Percentiles rank a stretch among this genome's conserved stretches.
Conservation (phyloP, 2,888 invertebrate genomes). For the Agriopis marginaria region DNA sequence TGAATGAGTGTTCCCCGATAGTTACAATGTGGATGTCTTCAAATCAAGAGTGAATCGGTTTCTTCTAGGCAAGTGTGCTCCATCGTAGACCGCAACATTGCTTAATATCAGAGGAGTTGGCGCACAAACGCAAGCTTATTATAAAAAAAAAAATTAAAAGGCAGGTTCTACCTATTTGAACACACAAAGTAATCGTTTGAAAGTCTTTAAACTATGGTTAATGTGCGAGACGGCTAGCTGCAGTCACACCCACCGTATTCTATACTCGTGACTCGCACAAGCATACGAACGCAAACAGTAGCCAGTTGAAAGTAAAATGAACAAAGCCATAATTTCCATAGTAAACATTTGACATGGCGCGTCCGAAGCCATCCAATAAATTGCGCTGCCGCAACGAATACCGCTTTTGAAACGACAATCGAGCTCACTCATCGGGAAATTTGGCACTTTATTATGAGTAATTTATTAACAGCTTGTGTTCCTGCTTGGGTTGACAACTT, state of each 20-base stretch:
- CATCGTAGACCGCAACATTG: too few species aligned
- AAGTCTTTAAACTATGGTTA: background rate
- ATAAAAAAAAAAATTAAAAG: background rate
- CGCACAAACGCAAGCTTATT: too few species aligned
- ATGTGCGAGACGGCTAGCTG: background rate
- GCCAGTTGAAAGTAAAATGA: slow-evolving; percentile 21
- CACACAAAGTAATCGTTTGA: background rate
- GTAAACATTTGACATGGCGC: slow-evolving; percentile 34
- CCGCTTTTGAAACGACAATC: slow-evolving; percentile 53
- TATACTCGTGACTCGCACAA: slow-evolving; percentile 3
- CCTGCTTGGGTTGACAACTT: slow-evolving; percentile 12
- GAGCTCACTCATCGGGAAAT: slow-evolving; percentile 48
- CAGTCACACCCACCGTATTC: slow-evolving; percentile 3
- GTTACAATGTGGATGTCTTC: too few species aligned
- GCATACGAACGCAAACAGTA: slow-evolving; percentile 4
- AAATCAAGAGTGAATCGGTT: too few species aligned
- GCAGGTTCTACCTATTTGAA: background rate
- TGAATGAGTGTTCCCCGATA: too few species aligned
- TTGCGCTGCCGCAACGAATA: slow-evolving; percentile 62
- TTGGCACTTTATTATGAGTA: slow-evolving; percentile 47
- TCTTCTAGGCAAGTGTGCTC: too few species aligned
- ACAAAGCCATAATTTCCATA: slow-evolving; percentile 28
- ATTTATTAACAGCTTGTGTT: slow-evolving; percentile 46
- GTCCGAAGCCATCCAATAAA: slow-evolving; percentile 57
- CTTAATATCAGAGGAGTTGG: too few species aligned